Base-by-base conservation (phyloP, 2,888 invertebrate species). In the Apeira syringaria region DNA sequence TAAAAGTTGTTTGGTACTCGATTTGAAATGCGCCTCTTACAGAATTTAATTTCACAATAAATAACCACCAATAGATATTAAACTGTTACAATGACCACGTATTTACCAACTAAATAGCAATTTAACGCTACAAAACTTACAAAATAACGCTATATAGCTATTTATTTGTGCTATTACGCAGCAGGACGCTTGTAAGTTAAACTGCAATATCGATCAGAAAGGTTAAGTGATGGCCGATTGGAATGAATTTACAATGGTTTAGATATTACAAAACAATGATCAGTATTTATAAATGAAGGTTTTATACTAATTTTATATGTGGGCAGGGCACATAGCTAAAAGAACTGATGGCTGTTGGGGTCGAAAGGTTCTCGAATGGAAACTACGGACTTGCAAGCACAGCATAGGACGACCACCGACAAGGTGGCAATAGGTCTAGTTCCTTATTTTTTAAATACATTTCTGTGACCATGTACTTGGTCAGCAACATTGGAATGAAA, bases 91-190 rank as follows among this genome's bases (percentile, higher is more conserved):
- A 64, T 34, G 34, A 26, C 62, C 63, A 64, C 57, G 59, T 63
- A 63, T 68, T 63, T 68, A 65, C 54, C 55, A 50, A 56, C 64
- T 70, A 74, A 71, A 79, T 69, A 64, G 63, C 63, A 63, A 69
- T 77, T 78, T 75, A 74, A 77, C 67, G 70, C 68, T 71, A 70
- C 72, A 72, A 75, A 78, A 68, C 63, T 71, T 64, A 70, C 69
- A 64, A 68, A 56, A 67, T 55, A 64, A 60, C 60, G 59, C 56
- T 65, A 59, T 66, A 59, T 56, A 59, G 58, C 63, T 56, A 67
- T 65, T 67, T 56, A 46, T 56, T 59, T 61, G 58, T 54, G 63
- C 58, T 61, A 57, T 77, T 67, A 79, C 77, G 42, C 84, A 79
- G 82, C 81, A 61, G 85, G 84, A 44, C 51, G 56, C 62, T 52